Conservation (phyloP, 1,140 invertebrate species). For the Cotesia glomerata region DNA sequence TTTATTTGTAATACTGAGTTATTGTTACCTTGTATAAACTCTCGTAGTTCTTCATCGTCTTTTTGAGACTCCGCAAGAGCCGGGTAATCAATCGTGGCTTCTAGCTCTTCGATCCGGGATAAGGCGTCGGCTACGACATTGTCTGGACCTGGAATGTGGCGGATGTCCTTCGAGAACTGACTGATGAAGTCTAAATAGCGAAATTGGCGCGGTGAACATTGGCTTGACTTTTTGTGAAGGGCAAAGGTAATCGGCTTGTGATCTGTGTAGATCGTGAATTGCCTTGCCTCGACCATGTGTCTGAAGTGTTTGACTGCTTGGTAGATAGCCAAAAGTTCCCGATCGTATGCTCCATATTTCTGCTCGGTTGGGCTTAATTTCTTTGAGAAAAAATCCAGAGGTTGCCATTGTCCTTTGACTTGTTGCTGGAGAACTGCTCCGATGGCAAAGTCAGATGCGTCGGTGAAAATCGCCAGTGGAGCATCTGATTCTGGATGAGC, state of each 20-base stretch:
- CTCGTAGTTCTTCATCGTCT: constrained; percentile 16
- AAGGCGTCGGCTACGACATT: constrained; percentile 47
- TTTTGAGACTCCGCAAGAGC: constrained; percentile 28
- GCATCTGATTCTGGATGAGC: no score
- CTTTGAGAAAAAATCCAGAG: no score
- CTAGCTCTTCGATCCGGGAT: constrained; percentile 33
- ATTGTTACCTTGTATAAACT: no score
- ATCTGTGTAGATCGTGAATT: constrained; percentile 49
- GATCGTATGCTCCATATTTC: background rate
- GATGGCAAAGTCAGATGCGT: no score
- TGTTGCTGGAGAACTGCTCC: no score
- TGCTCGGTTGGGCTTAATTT: no score
- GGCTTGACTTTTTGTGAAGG: constrained; percentile 37
- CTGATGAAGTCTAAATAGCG: constrained; percentile 49
- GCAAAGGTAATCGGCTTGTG: constrained; percentile 51
- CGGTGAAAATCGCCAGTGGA: no score
- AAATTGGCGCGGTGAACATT: constrained; percentile 42
- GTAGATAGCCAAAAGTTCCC: background rate
- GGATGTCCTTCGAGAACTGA: constrained; percentile 52
- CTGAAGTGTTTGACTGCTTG: constrained; percentile 38
- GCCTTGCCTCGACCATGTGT: constrained; percentile 41
- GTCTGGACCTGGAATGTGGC: constrained; percentile 45
- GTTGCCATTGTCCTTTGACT: no score
- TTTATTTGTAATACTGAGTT: no score
- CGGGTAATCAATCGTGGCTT: constrained; percentile 11